Evolutionary conservation across 1,140 invertebrate genomes (phyloP).

Genomic region (Heliothis virescens): DNA sequence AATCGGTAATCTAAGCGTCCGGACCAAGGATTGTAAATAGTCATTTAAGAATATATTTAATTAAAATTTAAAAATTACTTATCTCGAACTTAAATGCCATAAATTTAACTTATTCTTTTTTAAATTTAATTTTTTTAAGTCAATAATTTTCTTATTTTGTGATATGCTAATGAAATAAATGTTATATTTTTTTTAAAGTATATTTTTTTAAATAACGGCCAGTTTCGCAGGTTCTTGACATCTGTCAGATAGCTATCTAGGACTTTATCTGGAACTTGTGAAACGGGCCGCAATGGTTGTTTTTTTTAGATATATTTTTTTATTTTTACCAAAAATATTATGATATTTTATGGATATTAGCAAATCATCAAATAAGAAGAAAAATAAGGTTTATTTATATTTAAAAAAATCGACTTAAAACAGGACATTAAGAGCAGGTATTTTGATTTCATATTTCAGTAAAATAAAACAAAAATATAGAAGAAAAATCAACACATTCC

Average conservation of each 20-base stretch:
- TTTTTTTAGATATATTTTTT: no score
- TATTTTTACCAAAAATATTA: no score
- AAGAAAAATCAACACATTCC: not conserved
- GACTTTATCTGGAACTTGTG: no score
- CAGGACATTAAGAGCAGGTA: not conserved
- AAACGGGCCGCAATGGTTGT: no score
- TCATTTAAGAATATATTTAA: not conserved
- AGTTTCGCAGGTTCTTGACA: no score
- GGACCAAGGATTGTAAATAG: slow-evolving; percentile 29
- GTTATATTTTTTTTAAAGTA: not conserved
- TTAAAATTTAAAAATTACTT: slow-evolving; percentile 11
- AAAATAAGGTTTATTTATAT: not conserved
- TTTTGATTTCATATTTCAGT: not conserved
- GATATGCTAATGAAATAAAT: not conserved
- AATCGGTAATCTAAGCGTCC: not conserved
- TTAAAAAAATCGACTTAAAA: not conserved
- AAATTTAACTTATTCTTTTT: slow-evolving; percentile 53
- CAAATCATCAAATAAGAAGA: not conserved
- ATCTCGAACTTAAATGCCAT: slow-evolving; percentile 56
- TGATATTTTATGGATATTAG: not conserved
- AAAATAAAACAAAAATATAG: no score
- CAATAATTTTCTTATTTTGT: not conserved
- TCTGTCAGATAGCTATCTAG: no score
- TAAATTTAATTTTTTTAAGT: not conserved
- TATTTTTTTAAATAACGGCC: not conserved